Conservation (phyloP, 2,888 invertebrate genomes). For the Lagria hirta region DNA sequence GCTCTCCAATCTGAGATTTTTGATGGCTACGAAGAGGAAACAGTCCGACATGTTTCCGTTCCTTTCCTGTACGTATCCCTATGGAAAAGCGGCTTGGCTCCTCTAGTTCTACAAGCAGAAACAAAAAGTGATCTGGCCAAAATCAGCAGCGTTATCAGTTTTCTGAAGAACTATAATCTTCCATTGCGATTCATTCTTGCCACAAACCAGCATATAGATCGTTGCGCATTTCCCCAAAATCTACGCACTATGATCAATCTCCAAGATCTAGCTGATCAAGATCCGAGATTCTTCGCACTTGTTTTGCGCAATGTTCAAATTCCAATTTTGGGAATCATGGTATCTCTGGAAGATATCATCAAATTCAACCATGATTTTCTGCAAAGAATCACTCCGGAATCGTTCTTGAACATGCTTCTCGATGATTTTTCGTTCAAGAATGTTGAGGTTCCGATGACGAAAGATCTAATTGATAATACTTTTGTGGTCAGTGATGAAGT, state of each 20-base stretch:
- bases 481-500: background rate
- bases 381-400: too few species aligned
- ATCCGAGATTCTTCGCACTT: background rate
- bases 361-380: too few species aligned
- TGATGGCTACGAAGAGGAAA: background rate
- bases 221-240: background rate
- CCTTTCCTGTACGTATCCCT: conserved; percentile 1
- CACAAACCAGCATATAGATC: background rate
- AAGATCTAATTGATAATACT: conserved; percentile 2
- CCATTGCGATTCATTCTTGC: background rate
- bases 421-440: too few species aligned
- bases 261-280: background rate
- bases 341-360: background rate
- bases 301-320: background rate
- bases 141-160: conserved; percentile 1
- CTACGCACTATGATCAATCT: background rate
- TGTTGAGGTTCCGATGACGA: too few species aligned
- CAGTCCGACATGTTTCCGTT: background rate
- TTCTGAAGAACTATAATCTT: conserved; percentile 3
- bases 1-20: background rate
- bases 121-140: conserved; percentile 1
- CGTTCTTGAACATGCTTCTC: too few species aligned
- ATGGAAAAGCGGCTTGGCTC: conserved; percentile 5
- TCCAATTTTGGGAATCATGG: background rate
- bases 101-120: conserved; percentile 4